Conservation (phyloP, 1,140 invertebrate species). For the Scaptomyza montana region DNA sequence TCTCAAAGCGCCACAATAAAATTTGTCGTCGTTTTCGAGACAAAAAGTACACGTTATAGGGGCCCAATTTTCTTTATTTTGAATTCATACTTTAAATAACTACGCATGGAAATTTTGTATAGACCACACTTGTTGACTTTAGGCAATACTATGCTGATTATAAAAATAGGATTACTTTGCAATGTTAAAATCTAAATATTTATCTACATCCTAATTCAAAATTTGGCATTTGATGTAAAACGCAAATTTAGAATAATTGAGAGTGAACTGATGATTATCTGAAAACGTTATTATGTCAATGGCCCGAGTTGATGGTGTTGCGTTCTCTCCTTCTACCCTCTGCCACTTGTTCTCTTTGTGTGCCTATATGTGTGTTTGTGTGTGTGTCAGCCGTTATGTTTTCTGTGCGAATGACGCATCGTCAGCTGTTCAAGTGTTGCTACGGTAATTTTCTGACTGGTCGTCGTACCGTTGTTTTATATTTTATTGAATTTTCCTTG, state of each 20-base stretch:
- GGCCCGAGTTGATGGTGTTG: conserved; percentile 17
- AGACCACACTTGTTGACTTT: conserved; percentile 47
- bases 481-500: conserved; percentile 77
- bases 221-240: background rate
- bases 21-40: conserved; percentile 15
- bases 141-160: background rate
- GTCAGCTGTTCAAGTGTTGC: conserved; percentile 67
- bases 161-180: background rate
- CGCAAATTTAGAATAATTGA: background rate
- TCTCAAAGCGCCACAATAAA: conserved; percentile 1
- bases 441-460: conserved; percentile 62
- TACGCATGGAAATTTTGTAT: conserved; percentile 5
- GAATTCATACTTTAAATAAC: background rate
- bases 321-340: conserved; percentile 26
- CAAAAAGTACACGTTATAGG: background rate
- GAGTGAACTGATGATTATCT: background rate
- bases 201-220: background rate
- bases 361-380: background rate
- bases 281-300: conserved; percentile 20
- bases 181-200: background rate
- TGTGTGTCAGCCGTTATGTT: conserved; percentile 20
- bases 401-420: conserved; percentile 71
- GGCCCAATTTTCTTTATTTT: background rate
- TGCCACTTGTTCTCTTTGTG: conserved; percentile 46
- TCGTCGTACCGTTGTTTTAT: conserved; percentile 64